phyloP scores from a whole-genome alignment of 2,797 vertebrate species.

The Protonibea diacanthus region DNA sequence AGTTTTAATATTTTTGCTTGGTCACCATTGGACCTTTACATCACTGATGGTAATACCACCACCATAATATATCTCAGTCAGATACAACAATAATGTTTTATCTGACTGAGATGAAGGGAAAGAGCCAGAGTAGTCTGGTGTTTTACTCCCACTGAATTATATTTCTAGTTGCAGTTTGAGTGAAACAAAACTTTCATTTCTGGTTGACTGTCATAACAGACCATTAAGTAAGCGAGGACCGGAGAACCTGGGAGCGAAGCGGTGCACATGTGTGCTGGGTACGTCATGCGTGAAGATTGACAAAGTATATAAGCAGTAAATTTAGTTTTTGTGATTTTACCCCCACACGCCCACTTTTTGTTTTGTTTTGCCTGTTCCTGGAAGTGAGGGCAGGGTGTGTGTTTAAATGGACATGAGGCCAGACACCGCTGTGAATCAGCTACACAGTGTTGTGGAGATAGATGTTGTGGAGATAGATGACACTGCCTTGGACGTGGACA shows the following conservation, averaged over 20 bases:
- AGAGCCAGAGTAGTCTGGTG: neutral
- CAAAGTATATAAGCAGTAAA: neutral
- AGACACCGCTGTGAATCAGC: slow-evolving; percentile 50
- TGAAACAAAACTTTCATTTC: neutral
- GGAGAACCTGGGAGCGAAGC: neutral
- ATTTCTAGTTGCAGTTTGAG: neutral
- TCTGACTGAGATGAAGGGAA: no score
- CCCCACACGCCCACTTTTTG: neutral
- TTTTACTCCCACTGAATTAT: neutral
- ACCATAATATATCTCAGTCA: no score
- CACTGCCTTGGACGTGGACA: slow-evolving; percentile 21
- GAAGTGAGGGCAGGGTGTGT: slow-evolving; percentile 41
- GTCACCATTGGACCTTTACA: no score
- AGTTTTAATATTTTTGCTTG: no score
- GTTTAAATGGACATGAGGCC: slow-evolving; percentile 18
- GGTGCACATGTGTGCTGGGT: neutral
- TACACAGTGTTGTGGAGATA: slow-evolving; percentile 23
- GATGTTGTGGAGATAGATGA: slow-evolving; percentile 47
- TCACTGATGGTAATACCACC: no score
- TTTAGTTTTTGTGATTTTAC: slow-evolving; percentile 15
- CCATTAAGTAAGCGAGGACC: no score
- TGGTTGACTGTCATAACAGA: no score
- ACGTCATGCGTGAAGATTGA: neutral
- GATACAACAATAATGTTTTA: no score
- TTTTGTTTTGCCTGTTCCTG: slow-evolving; percentile 40